Evolutionary conservation across 2,888 invertebrate species (phyloP).

Genomic region (Phortica magna): DNA sequence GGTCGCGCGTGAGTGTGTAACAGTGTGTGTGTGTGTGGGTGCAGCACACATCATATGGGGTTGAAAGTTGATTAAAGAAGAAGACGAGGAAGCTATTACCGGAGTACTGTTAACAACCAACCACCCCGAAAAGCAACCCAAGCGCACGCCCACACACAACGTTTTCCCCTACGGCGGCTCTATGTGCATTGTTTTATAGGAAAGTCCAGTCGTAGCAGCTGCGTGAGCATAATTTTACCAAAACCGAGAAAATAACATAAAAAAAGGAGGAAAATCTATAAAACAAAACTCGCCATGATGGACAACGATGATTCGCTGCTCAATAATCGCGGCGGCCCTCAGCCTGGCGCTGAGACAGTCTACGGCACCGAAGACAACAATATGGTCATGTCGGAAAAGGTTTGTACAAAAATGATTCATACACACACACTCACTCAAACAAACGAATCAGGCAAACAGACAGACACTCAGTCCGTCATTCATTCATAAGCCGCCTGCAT

Average conservation of each 20-base stretch:
- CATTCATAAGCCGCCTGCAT: too few species aligned
- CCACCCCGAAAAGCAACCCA: background rate
- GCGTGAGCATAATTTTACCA: conserved; percentile 2
- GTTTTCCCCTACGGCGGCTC: conserved; percentile 37
- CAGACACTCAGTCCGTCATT: background rate
- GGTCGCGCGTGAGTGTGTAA: background rate
- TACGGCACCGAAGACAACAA: conserved; percentile 97
- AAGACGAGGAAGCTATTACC: background rate
- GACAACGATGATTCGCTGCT: conserved; percentile 75
- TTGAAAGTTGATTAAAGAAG: background rate
- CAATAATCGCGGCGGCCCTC: conserved; percentile 77
- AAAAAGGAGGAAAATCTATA: conserved; percentile 29
- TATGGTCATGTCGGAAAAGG: conserved; percentile 98
- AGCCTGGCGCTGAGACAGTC: conserved; percentile 88
- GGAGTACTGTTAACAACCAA: background rate
- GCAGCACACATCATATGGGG: conserved; percentile 8
- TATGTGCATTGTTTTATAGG: conserved; percentile 26
- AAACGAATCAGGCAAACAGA: background rate
- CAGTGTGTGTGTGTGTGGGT: conserved; percentile 14
- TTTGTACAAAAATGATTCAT: conserved; percentile 53
- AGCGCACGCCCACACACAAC: background rate
- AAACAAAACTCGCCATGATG: conserved; percentile 60
- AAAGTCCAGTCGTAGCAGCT: background rate
- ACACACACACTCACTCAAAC: background rate
- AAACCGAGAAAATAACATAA: conserved; percentile 3